phyloP scores from a whole-genome alignment of 2,888 invertebrate genomes.

The Dysmachus trigonus region DNA sequence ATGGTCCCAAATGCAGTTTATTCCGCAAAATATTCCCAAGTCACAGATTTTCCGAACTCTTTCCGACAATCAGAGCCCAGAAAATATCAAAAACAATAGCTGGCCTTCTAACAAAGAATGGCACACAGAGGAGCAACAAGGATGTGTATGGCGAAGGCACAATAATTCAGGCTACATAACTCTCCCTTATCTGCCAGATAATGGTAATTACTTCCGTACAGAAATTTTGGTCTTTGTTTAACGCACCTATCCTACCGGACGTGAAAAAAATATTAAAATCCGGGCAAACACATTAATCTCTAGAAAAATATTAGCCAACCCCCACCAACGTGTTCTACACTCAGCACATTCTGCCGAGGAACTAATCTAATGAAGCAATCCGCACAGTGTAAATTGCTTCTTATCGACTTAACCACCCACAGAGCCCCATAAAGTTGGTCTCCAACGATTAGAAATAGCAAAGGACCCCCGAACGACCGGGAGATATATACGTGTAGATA shows the following conservation, averaged over 20 bases:
- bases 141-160: not conserved
- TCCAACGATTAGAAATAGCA: not conserved
- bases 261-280: constrained; percentile 4
- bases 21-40: not conserved
- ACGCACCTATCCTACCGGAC: not conserved
- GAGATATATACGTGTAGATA: not conserved
- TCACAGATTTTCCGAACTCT: not conserved
- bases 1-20: not conserved
- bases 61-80: not conserved
- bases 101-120: not conserved
- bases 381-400: constrained; percentile 8
- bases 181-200: not conserved
- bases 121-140: not conserved
- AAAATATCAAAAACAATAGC: not conserved
- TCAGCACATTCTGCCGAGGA: not conserved
- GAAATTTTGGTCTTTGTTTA: not conserved
- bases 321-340: not conserved
- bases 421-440: not conserved
- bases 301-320: constrained; percentile 17
- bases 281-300: not conserved
- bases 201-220: not conserved
- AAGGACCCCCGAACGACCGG: not conserved
- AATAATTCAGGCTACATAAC: not conserved
- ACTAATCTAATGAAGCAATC: constrained; percentile 23
- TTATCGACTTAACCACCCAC: not conserved